A percentile compares a stretch with the other conserved stretches of the same genome.
These are phyloP conservation scores for Varanus komodoensis DNA, from an alignment of 2,113 vertebrate species.

Conservation along the genomic window DNA sequence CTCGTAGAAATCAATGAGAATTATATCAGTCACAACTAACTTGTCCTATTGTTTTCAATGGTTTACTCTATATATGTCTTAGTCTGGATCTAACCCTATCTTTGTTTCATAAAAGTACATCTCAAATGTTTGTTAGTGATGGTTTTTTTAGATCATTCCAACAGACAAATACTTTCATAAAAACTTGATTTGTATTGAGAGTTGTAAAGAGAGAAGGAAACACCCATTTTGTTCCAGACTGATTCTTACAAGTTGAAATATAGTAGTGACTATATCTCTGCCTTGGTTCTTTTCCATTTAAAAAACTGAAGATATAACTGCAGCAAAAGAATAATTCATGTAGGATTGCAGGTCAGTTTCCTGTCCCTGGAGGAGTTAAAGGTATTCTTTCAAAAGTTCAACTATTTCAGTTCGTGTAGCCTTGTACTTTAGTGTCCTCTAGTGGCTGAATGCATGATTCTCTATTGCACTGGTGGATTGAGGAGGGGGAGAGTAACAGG, in stretches of 20 bases:
- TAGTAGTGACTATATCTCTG: neutral
- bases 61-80: neutral
- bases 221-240: conserved; percentile 40
- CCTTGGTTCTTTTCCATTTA: conserved; percentile 50
- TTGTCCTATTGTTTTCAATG: neutral
- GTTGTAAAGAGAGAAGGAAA: neutral
- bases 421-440: conserved; percentile 72
- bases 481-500: neutral
- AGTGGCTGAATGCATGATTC: conserved; percentile 51
- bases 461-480: neutral
- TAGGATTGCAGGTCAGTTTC: conserved; percentile 10
- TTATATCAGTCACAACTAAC: neutral
- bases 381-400: neutral
- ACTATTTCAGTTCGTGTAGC: neutral
- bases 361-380: neutral
- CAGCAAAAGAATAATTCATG: conserved; percentile 42
- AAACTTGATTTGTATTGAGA: conserved; percentile 1
- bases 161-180: fast-evolving
- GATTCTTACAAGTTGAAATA: conserved; percentile 29
- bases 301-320: conserved; percentile 21
- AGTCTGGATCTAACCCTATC: neutral
- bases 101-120: conserved; percentile 62
- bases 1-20: neutral
- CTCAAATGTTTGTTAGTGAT: conserved; percentile 45
- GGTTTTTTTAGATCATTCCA: conserved; percentile 31